Conservation (phyloP, 2,113 vertebrate species). For the Neolamprologus toae region DNA sequence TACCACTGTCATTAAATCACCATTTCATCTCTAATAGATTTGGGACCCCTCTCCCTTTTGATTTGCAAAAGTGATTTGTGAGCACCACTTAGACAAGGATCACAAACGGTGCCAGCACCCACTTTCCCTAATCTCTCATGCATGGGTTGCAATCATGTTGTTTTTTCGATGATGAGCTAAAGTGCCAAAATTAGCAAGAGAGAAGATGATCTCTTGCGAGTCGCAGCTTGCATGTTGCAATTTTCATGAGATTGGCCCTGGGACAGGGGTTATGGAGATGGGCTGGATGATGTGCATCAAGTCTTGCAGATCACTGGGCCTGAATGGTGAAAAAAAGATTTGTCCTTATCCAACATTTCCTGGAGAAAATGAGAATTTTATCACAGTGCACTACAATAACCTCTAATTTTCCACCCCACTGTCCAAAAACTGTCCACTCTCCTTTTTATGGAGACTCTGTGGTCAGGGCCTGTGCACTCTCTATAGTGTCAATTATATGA, state of each 20-base stretch:
- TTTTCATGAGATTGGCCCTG: not conserved
- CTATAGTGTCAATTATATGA: constrained; percentile 21
- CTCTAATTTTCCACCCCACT: constrained; percentile 21
- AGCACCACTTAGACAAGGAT: not conserved
- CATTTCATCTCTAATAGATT: not conserved
- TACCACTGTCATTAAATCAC: not conserved
- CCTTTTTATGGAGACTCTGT: not conserved
- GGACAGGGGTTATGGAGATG: not conserved
- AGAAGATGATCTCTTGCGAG: not conserved
- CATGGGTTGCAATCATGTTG: not conserved
- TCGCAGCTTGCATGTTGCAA: not conserved
- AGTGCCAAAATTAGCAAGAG: not conserved
- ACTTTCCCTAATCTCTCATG: not conserved
- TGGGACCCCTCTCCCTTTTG: not conserved
- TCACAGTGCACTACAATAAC: not conserved
- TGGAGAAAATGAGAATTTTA: not conserved
- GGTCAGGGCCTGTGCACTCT: not conserved
- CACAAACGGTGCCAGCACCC: not conserved
- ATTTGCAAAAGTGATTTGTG: not conserved
- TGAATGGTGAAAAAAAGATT: not conserved
- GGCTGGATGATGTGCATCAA: not conserved
- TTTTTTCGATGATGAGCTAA: not conserved
- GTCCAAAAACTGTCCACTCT: not conserved
- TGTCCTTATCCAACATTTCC: not conserved
- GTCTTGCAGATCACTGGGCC: not conserved